A percentile compares a stretch with the other conserved stretches of the same genome.
Conservation (phyloP, 2,113 vertebrate species). For the Lophotis ruficrista region DNA sequence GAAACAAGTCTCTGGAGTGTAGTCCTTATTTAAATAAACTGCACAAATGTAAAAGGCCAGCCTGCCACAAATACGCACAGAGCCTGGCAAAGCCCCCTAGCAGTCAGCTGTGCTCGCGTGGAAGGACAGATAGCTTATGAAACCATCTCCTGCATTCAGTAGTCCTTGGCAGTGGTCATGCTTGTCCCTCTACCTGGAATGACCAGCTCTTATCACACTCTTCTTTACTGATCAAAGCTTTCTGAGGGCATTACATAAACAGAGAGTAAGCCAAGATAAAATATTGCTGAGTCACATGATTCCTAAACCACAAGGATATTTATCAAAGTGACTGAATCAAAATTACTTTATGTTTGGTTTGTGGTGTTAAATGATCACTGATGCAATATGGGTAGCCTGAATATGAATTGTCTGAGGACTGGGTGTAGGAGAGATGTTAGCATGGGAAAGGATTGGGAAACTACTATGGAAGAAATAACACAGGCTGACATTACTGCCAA, state of each 20-base stretch:
- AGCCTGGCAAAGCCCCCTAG: background rate
- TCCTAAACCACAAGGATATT: background rate
- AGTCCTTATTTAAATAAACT: background rate
- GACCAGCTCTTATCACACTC: background rate
- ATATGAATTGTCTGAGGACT: background rate
- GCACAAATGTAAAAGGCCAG: background rate
- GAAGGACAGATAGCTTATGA: background rate
- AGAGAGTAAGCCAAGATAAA: background rate
- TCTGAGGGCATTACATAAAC: background rate
- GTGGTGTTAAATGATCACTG: background rate
- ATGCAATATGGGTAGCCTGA: background rate
- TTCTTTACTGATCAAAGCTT: background rate
- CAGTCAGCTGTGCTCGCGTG: background rate
- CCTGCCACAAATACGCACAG: background rate
- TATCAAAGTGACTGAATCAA: background rate
- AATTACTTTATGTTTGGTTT: background rate
- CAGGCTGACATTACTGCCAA: background rate
- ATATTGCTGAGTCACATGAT: background rate
- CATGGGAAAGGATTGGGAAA: background rate
- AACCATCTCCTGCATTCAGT: background rate
- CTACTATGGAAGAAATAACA: background rate
- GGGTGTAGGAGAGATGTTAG: background rate
- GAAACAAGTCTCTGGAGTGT: background rate
- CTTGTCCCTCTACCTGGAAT: background rate
- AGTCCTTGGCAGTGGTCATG: background rate